Base-by-base conservation (phyloP, 2,113 vertebrate genomes). In the Semicossyphus pulcher region DNA sequence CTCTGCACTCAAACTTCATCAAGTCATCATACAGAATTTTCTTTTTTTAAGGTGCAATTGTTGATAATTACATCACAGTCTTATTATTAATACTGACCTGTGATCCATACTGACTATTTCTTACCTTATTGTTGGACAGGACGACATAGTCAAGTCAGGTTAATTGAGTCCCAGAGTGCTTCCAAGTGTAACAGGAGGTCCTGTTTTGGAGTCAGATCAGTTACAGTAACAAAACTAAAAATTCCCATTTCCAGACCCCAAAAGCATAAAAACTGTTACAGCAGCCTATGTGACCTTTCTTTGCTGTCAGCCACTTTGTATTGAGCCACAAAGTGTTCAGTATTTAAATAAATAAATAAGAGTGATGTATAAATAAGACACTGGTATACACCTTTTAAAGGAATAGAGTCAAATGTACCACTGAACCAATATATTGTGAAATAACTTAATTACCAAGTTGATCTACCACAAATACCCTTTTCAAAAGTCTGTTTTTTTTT, bases 21-120 rank as follows among this genome's bases (percentile, higher is more conserved):
- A 68, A 78, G 4, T 63, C 1, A 68, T 69, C n/a, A n/a, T n/a
- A n/a, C n/a, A n/a, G n/a, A n/a, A n/a, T n/a, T n/a, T n/a, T n/a
- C n/a, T n/a, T 77, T 58, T 76, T 78, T 65, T 8, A 36, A 12
- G n/a, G 18, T 42, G 44, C 64, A 41, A 58, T 66, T 64, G 42
- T 37, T 64, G 63, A 53, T 52, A 57, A 78, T 76, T 75, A 39
- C 58, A 56, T 56, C 11, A 18, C 44, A 29, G 54, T 25, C 10
- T 73, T 32, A 42, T 0, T 63, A 61, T 59, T 2, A 10, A 34
- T 74, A 37, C 26, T 16, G 25, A 5, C 9, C 0, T 31, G 48
- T 56, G 32, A 57, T 78, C 29, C 18, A 61, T 76, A 56, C 32
- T 51, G 23, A 37, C n/a, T 32, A 1, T 57, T 10, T 52, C 14